Evolutionary conservation across 2,113 vertebrate genomes (phyloP).

Genomic region (Narcine bancroftii): DNA sequence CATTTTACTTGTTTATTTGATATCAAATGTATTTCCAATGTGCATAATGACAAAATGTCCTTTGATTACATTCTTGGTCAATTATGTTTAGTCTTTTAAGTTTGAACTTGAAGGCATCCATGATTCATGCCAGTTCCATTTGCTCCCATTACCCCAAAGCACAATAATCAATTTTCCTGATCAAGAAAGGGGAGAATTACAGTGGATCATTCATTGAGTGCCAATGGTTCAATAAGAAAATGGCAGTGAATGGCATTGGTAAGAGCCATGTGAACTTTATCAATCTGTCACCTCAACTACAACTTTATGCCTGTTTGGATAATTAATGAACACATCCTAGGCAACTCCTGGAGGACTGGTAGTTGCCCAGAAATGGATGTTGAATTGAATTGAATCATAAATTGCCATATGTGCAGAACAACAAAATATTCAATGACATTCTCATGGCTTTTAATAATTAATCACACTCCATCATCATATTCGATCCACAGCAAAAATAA

Average conservation of each 20-base stretch:
- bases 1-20: slow-evolving; percentile 18
- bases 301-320: neutral
- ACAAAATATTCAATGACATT: too few species aligned
- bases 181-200: neutral
- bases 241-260: neutral
- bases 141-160: too few species aligned
- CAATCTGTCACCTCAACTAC: neutral
- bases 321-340: neutral
- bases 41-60: neutral
- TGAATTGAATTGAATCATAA: too few species aligned
- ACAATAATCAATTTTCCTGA: neutral
- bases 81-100: neutral
- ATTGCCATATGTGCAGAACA: too few species aligned
- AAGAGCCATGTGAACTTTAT: neutral
- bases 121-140: neutral
- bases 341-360: neutral
- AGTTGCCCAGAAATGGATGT: neutral
- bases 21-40: neutral
- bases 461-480: too few species aligned
- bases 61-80: neutral
- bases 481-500: too few species aligned
- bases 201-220: neutral
- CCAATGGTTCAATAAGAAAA: neutral
- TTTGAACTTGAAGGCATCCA: neutral
- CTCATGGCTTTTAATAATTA: too few species aligned